Conservation (phyloP, 2,113 vertebrate genomes). For the Haemorhous mexicanus region DNA sequence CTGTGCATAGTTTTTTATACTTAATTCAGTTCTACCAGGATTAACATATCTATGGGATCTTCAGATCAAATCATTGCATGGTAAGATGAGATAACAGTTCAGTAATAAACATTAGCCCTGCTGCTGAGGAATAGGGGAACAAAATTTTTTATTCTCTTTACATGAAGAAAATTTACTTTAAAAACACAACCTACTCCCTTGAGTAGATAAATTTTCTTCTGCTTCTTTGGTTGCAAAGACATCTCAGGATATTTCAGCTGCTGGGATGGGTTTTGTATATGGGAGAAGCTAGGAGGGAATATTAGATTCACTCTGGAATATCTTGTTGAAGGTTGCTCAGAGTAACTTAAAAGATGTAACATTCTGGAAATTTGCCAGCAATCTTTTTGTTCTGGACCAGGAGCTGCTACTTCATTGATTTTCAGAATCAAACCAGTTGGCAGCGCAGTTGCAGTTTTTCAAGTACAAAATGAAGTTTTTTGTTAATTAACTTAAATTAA, state of each 20-base stretch:
- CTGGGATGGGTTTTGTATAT: background rate
- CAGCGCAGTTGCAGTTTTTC: background rate
- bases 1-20: background rate
- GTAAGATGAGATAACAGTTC: background rate
- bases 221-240: background rate
- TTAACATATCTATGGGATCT: background rate
- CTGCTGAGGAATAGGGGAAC: background rate
- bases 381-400: background rate
- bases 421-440: background rate
- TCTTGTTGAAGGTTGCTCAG: background rate
- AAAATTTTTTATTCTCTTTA: background rate
- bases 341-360: background rate
- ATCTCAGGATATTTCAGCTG: background rate
- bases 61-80: background rate
- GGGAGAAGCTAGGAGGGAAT: background rate
- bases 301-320: background rate
- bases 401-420: background rate
- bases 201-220: background rate
- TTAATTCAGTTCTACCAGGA: background rate
- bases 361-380: fast-evolving
- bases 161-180: background rate
- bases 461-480: background rate
- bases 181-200: background rate
- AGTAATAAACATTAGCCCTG: background rate
- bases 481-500: background rate